Conservation (phyloP, 2,888 invertebrate genomes). For the Anthophora plumipes region DNA sequence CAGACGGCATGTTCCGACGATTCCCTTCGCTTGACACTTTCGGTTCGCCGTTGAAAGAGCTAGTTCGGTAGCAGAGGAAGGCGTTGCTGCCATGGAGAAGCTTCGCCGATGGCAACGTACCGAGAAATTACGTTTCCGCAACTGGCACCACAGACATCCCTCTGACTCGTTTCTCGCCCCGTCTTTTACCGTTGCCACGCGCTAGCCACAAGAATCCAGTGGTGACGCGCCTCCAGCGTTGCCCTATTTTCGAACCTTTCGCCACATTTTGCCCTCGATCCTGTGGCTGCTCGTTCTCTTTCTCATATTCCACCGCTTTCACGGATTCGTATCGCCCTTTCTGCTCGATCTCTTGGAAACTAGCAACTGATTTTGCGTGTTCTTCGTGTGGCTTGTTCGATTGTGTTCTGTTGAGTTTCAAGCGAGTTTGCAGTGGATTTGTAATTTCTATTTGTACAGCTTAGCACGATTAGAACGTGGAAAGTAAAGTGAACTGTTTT, state of each 20-base stretch:
- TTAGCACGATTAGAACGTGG: no score
- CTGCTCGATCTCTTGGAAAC: neutral
- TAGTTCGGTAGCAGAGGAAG: slow-evolving; percentile 40
- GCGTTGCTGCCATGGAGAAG: slow-evolving; percentile 57
- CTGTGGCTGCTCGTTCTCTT: neutral
- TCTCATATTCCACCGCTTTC: neutral
- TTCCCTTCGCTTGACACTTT: slow-evolving; percentile 63
- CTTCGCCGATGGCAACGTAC: slow-evolving; percentile 73
- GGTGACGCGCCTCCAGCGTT: slow-evolving; percentile 19
- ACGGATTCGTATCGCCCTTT: slow-evolving; percentile 1
- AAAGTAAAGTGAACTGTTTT: no score
- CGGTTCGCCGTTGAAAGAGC: slow-evolving; percentile 51
- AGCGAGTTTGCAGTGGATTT: neutral
- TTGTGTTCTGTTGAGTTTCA: neutral
- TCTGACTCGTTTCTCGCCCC: slow-evolving; percentile 61
- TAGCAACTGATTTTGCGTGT: neutral
- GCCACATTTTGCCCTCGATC: slow-evolving; percentile 7
- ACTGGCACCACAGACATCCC: slow-evolving; percentile 71
- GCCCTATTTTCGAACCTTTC: slow-evolving; percentile 49
- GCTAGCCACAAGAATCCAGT: slow-evolving; percentile 61
- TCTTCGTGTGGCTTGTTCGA: neutral
- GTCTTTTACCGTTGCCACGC: slow-evolving; percentile 39
- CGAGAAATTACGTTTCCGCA: slow-evolving; percentile 77
- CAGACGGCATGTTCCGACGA: slow-evolving; percentile 55
- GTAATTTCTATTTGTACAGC: no score